phyloP scores from a whole-genome alignment of 1,140 invertebrate species.

The Lysiphlebus fabarum region DNA sequence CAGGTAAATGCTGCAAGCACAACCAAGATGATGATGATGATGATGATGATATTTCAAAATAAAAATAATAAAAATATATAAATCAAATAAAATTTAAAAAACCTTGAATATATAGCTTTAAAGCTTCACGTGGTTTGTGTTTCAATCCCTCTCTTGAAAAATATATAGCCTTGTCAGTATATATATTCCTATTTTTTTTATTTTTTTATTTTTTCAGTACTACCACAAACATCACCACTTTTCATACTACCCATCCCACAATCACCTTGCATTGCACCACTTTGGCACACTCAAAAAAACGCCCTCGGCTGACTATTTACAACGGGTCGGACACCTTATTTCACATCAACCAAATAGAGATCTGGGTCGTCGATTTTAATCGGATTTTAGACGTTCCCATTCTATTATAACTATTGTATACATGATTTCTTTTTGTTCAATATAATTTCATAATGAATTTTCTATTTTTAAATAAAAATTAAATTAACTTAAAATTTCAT shows the following conservation, averaged over 20 bases:
- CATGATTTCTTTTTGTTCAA: too few species aligned
- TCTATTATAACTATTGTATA: too few species aligned
- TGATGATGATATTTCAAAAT: too few species aligned
- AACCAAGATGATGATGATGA: conserved; percentile 49
- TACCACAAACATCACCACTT: conserved; percentile 4
- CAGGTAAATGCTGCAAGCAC: conserved; percentile 40
- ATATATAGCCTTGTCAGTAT: background rate
- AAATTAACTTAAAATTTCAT: too few species aligned
- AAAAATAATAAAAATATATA: too few species aligned
- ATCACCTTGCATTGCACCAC: conserved; percentile 10
- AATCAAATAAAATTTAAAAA: conserved; percentile 23
- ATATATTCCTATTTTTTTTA: background rate
- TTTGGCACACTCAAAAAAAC: conserved; percentile 21
- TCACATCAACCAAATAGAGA: conserved; percentile 29
- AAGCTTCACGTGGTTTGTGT: background rate
- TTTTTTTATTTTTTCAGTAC: too few species aligned
- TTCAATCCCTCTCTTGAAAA: background rate
- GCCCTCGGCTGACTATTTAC: conserved; percentile 39
- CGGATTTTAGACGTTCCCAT: conserved; percentile 30
- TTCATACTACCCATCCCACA: too few species aligned
- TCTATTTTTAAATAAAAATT: too few species aligned
- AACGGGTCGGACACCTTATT: conserved; percentile 35
- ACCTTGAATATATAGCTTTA: background rate
- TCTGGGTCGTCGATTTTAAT: conserved; percentile 55
- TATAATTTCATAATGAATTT: too few species aligned